Evolutionary conservation across 2,797 vertebrate genomes (phyloP), one percentile per base, ranked within the genome.

Genomic region (Okamejei kenojei): DNA sequence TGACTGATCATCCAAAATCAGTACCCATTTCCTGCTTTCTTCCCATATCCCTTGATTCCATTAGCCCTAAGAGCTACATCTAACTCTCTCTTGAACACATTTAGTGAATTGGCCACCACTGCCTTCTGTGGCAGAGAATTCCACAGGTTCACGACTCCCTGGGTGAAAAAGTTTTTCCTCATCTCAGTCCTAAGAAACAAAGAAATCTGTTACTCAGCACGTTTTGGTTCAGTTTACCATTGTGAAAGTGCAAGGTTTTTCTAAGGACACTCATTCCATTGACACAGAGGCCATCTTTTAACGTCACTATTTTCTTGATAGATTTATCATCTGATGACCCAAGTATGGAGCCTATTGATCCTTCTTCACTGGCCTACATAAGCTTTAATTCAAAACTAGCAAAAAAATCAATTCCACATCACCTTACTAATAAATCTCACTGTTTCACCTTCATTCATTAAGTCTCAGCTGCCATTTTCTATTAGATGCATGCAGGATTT

Each of bases 371-470:
- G 35, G 68, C 71, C 90, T 92, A 92, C 90, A 92, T 76, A 76
- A 92, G 90, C 90, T 92, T 74, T 92, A 76, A 54, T 76, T 92
- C 90, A 92, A 92, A 92, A 76, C 23, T 54, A 58, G 38, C 71
- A 76, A 92, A 92, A 54, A 92, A 92, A 92, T 92, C 90, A 92
- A 92, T 92, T 92, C 32, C 90, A 76, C 90, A 74, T 92, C 90
- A 92, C 71, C 90, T 92, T 92, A 76, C 90, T 76, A 92, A 92
- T 92, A 92, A 92, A 92, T 92, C 90, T 71, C n/a, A 92, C 23
- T 17, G 35, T 76, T 92, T 92, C 90, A 92, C 90, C 90, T 76
- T 92, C 90, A 92, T 92, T 92, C 71, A 45, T 45, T 76, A 5
- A 54, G 38, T 23, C 2, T 29, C 68, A 26, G 71, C 68, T 91